Conservation (phyloP, 1,140 invertebrate genomes). For the Drosophila parvula region DNA sequence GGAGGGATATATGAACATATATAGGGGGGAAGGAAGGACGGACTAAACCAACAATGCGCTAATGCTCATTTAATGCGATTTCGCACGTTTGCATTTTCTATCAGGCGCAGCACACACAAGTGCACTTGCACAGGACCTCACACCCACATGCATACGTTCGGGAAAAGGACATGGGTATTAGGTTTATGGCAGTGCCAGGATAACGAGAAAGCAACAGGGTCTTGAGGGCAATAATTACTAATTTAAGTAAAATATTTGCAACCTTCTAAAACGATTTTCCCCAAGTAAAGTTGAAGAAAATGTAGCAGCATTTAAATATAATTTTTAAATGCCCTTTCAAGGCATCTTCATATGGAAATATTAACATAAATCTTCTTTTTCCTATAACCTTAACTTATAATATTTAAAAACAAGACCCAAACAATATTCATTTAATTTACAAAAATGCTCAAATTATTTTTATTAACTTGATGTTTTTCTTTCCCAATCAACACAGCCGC, state of each 20-base stretch:
- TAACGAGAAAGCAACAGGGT: background rate
- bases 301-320: background rate
- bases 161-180: constrained; percentile 8
- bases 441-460: too few species aligned
- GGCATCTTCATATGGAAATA: background rate
- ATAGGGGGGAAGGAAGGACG: constrained; percentile 7
- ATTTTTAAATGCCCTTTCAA: background rate
- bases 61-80: constrained; percentile 82
- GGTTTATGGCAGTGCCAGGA: constrained; percentile 5
- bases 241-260: too few species aligned
- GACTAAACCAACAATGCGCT: constrained; percentile 74
- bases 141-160: constrained; percentile 12
- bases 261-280: too few species aligned
- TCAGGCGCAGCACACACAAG: constrained; percentile 35
- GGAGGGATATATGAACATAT: background rate
- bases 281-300: too few species aligned
- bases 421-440: background rate
- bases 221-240: too few species aligned
- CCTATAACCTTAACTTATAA: too few species aligned
- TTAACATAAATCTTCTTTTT: too few species aligned
- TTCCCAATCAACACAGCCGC: background rate
- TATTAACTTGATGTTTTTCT: background rate
- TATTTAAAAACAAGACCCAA: too few species aligned
- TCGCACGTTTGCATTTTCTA: constrained; percentile 78
- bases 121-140: constrained; percentile 1